A percentile compares a stretch with the other conserved stretches of the same genome.
These are phyloP conservation scores for Acanthosoma haemorrhoidale DNA, from an alignment of 2,888 invertebrate genomes.

Conservation along the genomic window DNA sequence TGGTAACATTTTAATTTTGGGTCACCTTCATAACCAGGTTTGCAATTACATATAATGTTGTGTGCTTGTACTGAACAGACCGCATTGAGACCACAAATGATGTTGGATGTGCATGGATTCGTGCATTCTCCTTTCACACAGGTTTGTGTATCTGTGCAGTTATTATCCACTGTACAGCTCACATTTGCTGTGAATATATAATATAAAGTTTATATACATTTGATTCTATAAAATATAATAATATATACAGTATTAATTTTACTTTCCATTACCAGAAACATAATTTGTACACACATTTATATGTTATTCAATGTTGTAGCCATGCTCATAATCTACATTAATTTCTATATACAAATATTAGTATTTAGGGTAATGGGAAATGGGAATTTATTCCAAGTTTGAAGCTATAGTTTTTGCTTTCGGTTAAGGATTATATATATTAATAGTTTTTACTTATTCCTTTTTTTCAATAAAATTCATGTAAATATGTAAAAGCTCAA, in stretches of 20 bases:
- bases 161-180: conserved; percentile 75
- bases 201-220: conserved; percentile 37
- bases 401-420: too few relatives aligned
- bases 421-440: too few relatives aligned
- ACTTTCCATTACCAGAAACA: neutral
- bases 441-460: too few relatives aligned
- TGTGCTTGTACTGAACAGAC: conserved; percentile 76
- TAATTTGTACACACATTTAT: conserved; percentile 18
- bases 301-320: too few relatives aligned
- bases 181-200: conserved; percentile 43
- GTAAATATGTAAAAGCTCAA: too few relatives aligned
- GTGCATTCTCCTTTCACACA: conserved; percentile 77
- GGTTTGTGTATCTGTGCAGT: conserved; percentile 76
- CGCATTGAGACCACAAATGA: conserved; percentile 56
- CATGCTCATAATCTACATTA: neutral
- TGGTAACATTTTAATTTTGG: conserved; percentile 31
- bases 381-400: too few relatives aligned
- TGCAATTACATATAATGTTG: conserved; percentile 72
- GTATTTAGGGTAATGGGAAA: too few relatives aligned
- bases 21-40: conserved; percentile 36
- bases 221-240: conserved; percentile 25
- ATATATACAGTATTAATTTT: neutral
- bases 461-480: too few relatives aligned
- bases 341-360: neutral
- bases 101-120: conserved; percentile 72